Evolutionary conservation across 30 jellyfish, hydroid and myxozoan genomes (phyloP).

Genomic region (Turritopsis dohrnii): DNA sequence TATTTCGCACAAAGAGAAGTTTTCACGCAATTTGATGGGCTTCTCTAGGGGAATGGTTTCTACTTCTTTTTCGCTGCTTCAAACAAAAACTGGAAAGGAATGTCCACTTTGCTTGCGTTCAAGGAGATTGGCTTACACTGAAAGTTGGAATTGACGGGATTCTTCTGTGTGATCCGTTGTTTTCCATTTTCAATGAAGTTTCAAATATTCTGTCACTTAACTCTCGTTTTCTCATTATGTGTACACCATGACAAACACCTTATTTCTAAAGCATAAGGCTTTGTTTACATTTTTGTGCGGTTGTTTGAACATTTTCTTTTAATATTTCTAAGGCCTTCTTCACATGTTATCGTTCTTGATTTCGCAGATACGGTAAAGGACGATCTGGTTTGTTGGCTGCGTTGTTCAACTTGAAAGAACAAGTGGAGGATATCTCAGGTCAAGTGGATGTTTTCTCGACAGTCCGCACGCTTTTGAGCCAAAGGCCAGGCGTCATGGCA

Average conservation of each 20-base stretch:
- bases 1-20: too few species aligned
- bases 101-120: too few species aligned
- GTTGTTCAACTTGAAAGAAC: conserved; percentile 63
- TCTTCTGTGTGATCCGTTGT: too few species aligned
- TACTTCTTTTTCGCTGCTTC: too few species aligned
- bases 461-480: conserved; percentile 59
- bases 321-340: conserved; percentile 5
- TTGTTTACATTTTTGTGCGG: neutral
- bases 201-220: too few species aligned
- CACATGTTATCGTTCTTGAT: conserved; percentile 8
- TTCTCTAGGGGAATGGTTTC: too few species aligned
- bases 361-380: conserved; percentile 78
- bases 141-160: too few species aligned
- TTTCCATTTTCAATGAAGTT: too few species aligned
- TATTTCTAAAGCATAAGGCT: neutral
- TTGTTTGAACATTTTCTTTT: neutral
- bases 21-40: too few species aligned
- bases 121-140: too few species aligned
- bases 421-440: conserved; percentile 62
- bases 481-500: conserved; percentile 59
- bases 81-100: too few species aligned
- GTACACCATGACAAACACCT: neutral
- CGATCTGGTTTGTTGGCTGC: conserved; percentile 73
- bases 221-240: too few species aligned
- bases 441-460: conserved; percentile 70